These are phyloP conservation scores for Galerucella pusilla DNA, from an alignment of 2,888 invertebrate species.

Conservation along the genomic window DNA sequence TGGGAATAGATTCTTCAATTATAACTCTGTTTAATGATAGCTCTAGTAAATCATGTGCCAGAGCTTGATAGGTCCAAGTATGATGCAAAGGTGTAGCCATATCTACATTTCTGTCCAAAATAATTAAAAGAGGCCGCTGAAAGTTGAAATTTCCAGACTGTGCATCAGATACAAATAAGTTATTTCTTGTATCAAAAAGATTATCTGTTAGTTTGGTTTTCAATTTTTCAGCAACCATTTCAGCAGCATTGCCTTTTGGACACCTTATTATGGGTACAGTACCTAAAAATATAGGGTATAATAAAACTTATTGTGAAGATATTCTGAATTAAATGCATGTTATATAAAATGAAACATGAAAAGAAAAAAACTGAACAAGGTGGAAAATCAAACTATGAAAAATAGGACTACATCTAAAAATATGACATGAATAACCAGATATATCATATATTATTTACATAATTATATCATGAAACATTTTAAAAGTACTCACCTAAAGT, in stretches of 20 bases:
- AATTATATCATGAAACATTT: too few species aligned
- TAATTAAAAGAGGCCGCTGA: constrained; percentile 90
- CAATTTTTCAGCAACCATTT: constrained; percentile 96
- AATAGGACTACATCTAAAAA: not conserved
- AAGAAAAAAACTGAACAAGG: too few species aligned
- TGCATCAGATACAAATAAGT: constrained; percentile 90
- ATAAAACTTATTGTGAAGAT: not conserved
- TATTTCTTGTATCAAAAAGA: constrained; percentile 95
- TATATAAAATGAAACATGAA: too few species aligned
- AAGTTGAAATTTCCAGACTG: constrained; percentile 84
- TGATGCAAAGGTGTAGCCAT: constrained; percentile 98
- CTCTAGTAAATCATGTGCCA: constrained; percentile 96
- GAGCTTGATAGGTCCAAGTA: constrained; percentile 99
- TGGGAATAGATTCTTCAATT: constrained; percentile 60
- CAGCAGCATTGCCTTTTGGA: constrained; percentile 96
- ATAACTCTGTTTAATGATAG: constrained; percentile 83
- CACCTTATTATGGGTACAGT: constrained; percentile 91
- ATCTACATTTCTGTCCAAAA: constrained; percentile 94
- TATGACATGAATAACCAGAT: not conserved
- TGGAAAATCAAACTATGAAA: too few species aligned
- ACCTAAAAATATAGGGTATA: constrained; percentile 64
- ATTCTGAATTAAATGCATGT: too few species aligned
- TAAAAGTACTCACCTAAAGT: constrained; percentile 78
- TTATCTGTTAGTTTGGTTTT: constrained; percentile 98
- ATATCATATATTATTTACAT: not conserved